These are phyloP conservation scores for Agrotis clavis DNA, from an alignment of 2,888 invertebrate genomes.

Conservation along the genomic window DNA sequence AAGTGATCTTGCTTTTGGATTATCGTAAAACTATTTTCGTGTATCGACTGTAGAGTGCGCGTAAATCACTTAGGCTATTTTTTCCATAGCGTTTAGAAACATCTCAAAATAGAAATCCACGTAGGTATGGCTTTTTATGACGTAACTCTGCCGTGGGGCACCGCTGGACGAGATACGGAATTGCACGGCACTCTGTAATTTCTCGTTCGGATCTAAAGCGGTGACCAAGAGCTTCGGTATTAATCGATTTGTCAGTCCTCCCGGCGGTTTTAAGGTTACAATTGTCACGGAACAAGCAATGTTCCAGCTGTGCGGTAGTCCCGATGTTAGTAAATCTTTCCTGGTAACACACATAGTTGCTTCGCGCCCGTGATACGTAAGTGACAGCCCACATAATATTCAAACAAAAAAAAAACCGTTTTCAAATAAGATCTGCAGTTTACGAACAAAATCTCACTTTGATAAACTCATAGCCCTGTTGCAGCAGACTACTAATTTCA, in stretches of 20 bases:
- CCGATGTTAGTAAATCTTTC: constrained; percentile 29
- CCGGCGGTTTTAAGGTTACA: constrained; percentile 25
- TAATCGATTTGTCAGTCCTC: constrained; percentile 36
- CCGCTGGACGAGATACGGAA: constrained; percentile 39
- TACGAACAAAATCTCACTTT: background rate
- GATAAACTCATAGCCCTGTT: constrained; percentile 3
- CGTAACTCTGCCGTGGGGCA: constrained; percentile 69
- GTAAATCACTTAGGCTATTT: constrained; percentile 85
- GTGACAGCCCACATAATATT: background rate
- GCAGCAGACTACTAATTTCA: background rate
- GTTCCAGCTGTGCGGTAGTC: constrained; percentile 30
- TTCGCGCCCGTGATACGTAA: background rate
- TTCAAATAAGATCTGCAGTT: background rate
- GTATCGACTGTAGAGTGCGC: constrained; percentile 78
- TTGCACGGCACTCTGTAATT: constrained; percentile 33
- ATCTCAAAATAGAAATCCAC: constrained; percentile 82
- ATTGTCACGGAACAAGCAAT: constrained; percentile 8
- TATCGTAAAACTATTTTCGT: constrained; percentile 86
- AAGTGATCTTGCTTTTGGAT: constrained; percentile 70
- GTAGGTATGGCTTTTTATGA: constrained; percentile 76
- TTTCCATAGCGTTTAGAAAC: constrained; percentile 80
- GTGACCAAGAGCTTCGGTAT: constrained; percentile 28
- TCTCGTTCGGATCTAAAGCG: constrained; percentile 44
- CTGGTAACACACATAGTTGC: constrained; percentile 18
- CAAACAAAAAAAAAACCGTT: background rate